phyloP scores from a whole-genome alignment of 2,888 invertebrate genomes.

The Watsonalla cultraria region DNA sequence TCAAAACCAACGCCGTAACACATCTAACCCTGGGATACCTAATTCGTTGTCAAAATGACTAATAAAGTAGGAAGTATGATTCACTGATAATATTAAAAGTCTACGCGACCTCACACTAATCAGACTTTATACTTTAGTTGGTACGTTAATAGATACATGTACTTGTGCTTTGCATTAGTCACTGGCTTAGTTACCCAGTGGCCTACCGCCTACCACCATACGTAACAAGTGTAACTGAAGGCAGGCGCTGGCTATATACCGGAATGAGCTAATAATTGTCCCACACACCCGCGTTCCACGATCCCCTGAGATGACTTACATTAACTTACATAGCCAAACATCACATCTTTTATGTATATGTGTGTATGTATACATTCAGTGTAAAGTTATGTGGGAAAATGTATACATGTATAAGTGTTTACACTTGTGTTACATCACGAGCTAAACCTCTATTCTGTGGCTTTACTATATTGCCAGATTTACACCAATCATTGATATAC shows the following conservation, averaged over 20 bases:
- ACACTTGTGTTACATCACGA: conserved; percentile 3
- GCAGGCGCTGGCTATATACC: neutral
- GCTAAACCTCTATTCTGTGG: neutral
- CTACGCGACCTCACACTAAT: conserved; percentile 44
- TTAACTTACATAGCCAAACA: conserved; percentile 68
- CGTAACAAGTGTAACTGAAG: too few species aligned
- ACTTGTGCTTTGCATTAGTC: too few species aligned
- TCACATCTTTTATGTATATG: conserved; percentile 54
- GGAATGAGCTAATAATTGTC: conserved; percentile 38
- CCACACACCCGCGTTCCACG: conserved; percentile 35
- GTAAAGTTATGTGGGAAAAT: conserved; percentile 11
- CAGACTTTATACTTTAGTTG: conserved; percentile 38
- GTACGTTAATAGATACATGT: neutral
- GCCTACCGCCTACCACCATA: too few species aligned
- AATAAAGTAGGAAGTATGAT: conserved; percentile 29
- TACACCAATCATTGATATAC: too few species aligned
- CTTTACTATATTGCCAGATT: too few species aligned
- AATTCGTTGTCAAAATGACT: conserved; percentile 61
- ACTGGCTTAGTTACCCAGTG: too few species aligned
- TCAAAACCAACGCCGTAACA: conserved; percentile 28
- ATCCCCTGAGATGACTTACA: conserved; percentile 63
- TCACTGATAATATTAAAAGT: conserved; percentile 27
- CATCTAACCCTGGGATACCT: conserved; percentile 33
- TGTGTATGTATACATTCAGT: conserved; percentile 33
- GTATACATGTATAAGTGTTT: neutral